Percentiles rank a stretch among this genome's conserved stretches.
Evolutionary conservation across 2,797 vertebrate genomes (phyloP).

Genomic region (Mus spretus): DNA sequence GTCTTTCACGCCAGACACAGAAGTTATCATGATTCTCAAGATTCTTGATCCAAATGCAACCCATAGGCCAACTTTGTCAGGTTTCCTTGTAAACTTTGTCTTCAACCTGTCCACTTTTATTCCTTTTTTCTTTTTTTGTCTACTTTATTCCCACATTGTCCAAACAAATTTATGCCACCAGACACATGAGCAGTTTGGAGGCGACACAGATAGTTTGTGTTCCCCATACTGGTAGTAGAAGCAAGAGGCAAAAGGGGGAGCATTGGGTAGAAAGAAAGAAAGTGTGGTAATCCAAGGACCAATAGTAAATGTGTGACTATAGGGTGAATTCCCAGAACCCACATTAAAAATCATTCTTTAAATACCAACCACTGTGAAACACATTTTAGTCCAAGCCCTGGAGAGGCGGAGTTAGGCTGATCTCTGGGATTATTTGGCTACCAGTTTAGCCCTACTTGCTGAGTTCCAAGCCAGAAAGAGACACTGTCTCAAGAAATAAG

Average conservation of each 20-base stretch:
- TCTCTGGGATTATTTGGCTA: neutral
- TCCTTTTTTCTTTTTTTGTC: neutral
- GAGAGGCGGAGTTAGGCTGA: neutral
- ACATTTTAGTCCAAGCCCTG: no score
- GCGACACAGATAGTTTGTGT: neutral
- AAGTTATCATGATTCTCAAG: neutral
- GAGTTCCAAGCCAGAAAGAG: neutral
- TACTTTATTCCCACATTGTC: neutral
- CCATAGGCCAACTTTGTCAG: neutral
- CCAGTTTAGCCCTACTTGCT: neutral
- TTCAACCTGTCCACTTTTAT: neutral
- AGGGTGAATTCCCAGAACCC: neutral
- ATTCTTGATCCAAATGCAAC: neutral
- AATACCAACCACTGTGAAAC: neutral
- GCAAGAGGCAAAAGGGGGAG: neutral
- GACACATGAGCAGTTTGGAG: neutral
- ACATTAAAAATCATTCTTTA: neutral
- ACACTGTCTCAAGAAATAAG: neutral
- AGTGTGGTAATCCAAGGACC: constrained; percentile 18
- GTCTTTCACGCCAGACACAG: constrained; percentile 22
- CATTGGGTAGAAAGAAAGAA: constrained; percentile 32
- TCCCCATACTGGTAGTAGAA: neutral
- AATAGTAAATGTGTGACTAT: neutral
- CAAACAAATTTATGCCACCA: neutral
- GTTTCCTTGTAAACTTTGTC: constrained; percentile 32